Percentiles rank a stretch among this genome's conserved stretches.
Conservation (phyloP, 2,113 vertebrate genomes). For the Notarius quadriscutis region DNA sequence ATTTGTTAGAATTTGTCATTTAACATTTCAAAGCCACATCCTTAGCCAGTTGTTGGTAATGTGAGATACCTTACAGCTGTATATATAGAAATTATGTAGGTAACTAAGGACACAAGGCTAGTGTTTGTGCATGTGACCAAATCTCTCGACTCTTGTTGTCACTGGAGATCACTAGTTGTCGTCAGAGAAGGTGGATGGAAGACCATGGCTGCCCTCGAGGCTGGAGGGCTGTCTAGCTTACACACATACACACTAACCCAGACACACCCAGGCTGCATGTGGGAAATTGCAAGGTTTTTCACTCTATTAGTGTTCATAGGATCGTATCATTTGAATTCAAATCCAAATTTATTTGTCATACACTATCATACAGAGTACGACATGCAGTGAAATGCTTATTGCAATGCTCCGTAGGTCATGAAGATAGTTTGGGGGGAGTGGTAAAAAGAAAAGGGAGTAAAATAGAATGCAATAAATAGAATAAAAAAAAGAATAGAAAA, state of each 20-base stretch:
- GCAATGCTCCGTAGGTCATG: no score
- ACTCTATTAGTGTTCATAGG: background rate
- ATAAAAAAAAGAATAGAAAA: no score
- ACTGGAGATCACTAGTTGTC: constrained; percentile 24
- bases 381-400: no score
- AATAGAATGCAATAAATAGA: no score
- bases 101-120: background rate
- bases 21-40: background rate
- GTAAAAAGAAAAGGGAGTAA: no score
- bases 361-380: no score
- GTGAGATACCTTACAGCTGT: background rate
- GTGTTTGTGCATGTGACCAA: background rate
- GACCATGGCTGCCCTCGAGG: background rate
- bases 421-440: no score
- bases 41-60: background rate
- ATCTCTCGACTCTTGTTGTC: constrained; percentile 24
- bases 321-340: background rate
- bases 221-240: background rate
- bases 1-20: background rate
- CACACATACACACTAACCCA: background rate
- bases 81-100: background rate
- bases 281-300: background rate
- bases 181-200: constrained; percentile 49
- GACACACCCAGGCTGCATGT: no score
- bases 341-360: no score